phyloP scores from a whole-genome alignment of 2,113 vertebrate species.

The Lycocorax pyrrhopterus region DNA sequence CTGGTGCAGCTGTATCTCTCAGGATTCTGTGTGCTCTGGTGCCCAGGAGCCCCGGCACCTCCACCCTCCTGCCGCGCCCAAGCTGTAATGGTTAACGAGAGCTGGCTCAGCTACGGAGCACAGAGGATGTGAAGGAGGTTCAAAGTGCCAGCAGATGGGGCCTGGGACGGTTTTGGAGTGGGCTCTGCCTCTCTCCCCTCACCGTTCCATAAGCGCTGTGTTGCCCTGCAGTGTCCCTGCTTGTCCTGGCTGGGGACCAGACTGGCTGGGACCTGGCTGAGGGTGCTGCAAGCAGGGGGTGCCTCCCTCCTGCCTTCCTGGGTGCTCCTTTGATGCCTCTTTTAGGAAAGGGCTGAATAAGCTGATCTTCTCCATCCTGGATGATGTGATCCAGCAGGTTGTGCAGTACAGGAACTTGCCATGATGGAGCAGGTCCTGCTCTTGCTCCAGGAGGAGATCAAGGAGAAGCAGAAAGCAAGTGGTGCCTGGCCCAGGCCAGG shows the following conservation, averaged over 20 bases:
- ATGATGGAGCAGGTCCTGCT: neutral
- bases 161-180: neutral
- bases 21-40: neutral
- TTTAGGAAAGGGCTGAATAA: neutral
- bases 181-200: neutral
- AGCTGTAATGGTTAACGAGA: neutral
- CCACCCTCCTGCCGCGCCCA: accelerated
- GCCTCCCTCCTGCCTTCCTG: neutral
- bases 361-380: neutral
- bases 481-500: neutral
- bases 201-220: neutral
- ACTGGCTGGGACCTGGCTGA: neutral
- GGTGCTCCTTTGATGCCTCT: neutral
- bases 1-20: neutral
- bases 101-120: accelerated
- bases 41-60: neutral
- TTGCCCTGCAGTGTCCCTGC: neutral
- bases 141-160: neutral
- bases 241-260: neutral
- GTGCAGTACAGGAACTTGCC: neutral
- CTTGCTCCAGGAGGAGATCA: neutral
- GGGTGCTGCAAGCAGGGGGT: neutral
- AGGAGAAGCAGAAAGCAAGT: neutral
- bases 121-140: neutral
- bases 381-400: neutral